These are phyloP conservation scores for Rhagonycha lutea DNA, from an alignment of 2,888 invertebrate species.

Conservation along the genomic window DNA sequence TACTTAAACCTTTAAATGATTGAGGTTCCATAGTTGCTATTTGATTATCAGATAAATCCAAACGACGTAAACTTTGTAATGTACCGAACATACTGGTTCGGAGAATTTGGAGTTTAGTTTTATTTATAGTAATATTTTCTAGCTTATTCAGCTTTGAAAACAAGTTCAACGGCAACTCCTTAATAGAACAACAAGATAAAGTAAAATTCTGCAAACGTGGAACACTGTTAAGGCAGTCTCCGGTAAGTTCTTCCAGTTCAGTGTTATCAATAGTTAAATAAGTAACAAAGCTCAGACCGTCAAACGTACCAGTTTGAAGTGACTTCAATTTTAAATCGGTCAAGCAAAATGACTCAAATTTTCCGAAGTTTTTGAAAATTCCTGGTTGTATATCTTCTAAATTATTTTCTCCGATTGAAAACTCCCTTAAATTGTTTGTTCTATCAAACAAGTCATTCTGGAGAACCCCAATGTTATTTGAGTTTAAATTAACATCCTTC, in stretches of 20 bases:
- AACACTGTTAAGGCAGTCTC: neutral
- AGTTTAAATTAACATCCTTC: neutral
- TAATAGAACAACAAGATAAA: neutral
- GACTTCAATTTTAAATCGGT: neutral
- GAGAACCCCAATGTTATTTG: neutral
- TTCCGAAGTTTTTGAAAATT: neutral
- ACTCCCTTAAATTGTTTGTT: neutral
- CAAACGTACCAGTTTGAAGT: neutral
- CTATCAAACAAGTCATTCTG: neutral
- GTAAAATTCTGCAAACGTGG: neutral
- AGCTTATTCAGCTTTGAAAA: neutral
- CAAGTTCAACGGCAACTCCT: neutral
- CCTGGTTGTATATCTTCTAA: neutral
- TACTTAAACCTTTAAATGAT: constrained; percentile 5
- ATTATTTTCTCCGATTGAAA: constrained; percentile 2
- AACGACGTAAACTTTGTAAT: neutral
- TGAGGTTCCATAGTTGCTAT: constrained; percentile 8
- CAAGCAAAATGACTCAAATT: neutral
- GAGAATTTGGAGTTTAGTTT: constrained; percentile 1
- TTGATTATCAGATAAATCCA: constrained; percentile 10
- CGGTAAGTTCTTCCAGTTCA: neutral
- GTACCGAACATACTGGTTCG: neutral
- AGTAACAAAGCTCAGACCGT: neutral
- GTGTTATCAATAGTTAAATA: constrained; percentile 5
- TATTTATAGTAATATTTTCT: neutral